These are phyloP conservation scores for Strigamia maritima DNA, from an alignment of 2,888 invertebrate genomes.

Conservation along the genomic window DNA sequence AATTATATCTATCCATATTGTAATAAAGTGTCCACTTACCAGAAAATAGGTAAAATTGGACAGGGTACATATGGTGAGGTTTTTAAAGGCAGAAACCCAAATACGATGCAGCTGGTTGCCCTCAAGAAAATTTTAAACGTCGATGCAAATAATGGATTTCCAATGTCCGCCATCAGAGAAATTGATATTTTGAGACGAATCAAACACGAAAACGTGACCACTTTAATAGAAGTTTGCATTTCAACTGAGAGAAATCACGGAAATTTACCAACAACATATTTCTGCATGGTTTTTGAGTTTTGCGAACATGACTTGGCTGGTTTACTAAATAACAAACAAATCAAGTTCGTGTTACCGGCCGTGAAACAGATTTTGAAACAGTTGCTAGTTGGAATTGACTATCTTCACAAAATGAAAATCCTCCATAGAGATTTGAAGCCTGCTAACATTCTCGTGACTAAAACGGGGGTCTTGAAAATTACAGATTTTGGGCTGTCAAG, in stretches of 20 bases:
- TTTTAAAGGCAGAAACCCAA: background rate
- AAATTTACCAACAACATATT: background rate
- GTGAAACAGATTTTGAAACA: background rate
- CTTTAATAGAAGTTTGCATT: background rate
- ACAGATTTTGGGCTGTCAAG: conserved; percentile 98
- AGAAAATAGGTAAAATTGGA: background rate
- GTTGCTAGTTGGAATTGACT: background rate
- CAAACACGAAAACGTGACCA: background rate
- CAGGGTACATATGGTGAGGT: background rate
- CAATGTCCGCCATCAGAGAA: background rate
- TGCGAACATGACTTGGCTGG: background rate
- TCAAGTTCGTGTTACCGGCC: background rate
- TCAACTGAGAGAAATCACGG: background rate
- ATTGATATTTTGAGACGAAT: background rate
- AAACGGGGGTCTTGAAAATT: conserved; percentile 66
- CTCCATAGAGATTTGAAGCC: background rate
- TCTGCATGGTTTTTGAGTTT: background rate
- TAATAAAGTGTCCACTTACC: too few relatives aligned
- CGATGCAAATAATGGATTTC: background rate
- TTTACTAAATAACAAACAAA: background rate
- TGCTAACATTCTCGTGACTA: background rate
- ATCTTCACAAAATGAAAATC: background rate
- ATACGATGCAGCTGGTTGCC: background rate
- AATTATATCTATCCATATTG: too few relatives aligned
- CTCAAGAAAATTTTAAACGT: background rate